These are phyloP conservation scores for Pterophyllum scalare DNA, from an alignment of 2,113 vertebrate genomes.

Conservation along the genomic window DNA sequence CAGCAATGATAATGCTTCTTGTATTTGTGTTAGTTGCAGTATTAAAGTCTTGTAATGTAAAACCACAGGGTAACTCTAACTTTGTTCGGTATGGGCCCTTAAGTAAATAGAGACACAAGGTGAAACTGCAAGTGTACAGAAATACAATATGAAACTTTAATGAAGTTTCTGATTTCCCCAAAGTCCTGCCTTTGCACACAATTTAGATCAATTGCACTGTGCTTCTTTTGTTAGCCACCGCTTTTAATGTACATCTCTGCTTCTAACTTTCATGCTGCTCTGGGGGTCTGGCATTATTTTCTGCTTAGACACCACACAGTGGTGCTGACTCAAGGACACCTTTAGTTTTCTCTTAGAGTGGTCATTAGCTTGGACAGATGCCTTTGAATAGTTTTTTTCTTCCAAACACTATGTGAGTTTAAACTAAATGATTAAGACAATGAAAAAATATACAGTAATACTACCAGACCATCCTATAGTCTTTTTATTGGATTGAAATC, in stretches of 20 bases:
- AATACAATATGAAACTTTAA: slow-evolving; percentile 79
- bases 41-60: slow-evolving; percentile 33
- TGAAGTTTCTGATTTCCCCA: slow-evolving; percentile 79
- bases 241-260: slow-evolving; percentile 62
- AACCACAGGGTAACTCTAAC: slow-evolving; percentile 46
- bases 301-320: slow-evolving; percentile 34
- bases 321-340: slow-evolving; percentile 52
- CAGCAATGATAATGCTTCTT: slow-evolving; percentile 3
- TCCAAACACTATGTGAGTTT: background rate
- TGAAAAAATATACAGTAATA: background rate
- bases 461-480: too few relatives aligned
- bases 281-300: slow-evolving; percentile 42
- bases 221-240: slow-evolving; percentile 49
- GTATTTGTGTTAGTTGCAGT: slow-evolving; percentile 21
- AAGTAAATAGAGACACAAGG: slow-evolving; percentile 68
- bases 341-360: slow-evolving; percentile 7
- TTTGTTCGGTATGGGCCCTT: slow-evolving; percentile 55
- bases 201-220: slow-evolving; percentile 67
- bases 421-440: background rate
- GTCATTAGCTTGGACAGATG: background rate
- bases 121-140: slow-evolving; percentile 73
- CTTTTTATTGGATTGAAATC: background rate
- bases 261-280: slow-evolving; percentile 36
- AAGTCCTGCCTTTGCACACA: slow-evolving; percentile 69
- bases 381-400: background rate